These are phyloP conservation scores for Cremastinae sp. DNA, from an alignment of 2,888 invertebrate species.

Conservation along the genomic window DNA sequence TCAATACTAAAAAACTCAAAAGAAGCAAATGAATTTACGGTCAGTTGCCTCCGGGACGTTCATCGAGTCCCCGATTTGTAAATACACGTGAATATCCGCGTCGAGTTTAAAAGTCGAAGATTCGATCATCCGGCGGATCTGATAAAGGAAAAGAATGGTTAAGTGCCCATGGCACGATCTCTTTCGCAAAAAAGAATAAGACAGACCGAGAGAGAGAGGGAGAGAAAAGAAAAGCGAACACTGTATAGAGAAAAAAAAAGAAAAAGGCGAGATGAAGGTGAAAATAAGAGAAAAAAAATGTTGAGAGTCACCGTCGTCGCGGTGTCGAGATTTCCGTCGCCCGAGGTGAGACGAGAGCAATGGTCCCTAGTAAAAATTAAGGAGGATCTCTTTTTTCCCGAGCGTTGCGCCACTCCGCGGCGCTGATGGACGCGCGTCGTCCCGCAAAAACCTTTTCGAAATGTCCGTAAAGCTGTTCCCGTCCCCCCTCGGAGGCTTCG, in stretches of 20 bases:
- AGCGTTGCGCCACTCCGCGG: constrained; percentile 49
- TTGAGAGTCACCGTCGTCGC: constrained; percentile 45
- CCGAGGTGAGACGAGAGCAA: constrained; percentile 45
- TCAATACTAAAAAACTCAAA: too few species aligned
- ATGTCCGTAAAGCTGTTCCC: constrained; percentile 23
- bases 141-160: constrained; percentile 56
- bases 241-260: constrained; percentile 8
- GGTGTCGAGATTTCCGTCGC: constrained; percentile 57
- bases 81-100: constrained; percentile 28
- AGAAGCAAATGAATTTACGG: neutral
- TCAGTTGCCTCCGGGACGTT: neutral
- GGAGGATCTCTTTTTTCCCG: constrained; percentile 4
- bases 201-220: too few species aligned
- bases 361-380: constrained; percentile 20
- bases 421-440: constrained; percentile 47
- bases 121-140: constrained; percentile 41
- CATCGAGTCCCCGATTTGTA: constrained; percentile 26
- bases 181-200: constrained; percentile 46
- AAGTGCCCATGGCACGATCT: constrained; percentile 48
- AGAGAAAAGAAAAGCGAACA: too few species aligned
- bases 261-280: neutral
- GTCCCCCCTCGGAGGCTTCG: constrained; percentile 17
- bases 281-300: constrained; percentile 21
- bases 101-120: constrained; percentile 23
- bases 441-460: constrained; percentile 57